phyloP scores from a whole-genome alignment of 2,797 vertebrate species.

The Tapera naevia region DNA sequence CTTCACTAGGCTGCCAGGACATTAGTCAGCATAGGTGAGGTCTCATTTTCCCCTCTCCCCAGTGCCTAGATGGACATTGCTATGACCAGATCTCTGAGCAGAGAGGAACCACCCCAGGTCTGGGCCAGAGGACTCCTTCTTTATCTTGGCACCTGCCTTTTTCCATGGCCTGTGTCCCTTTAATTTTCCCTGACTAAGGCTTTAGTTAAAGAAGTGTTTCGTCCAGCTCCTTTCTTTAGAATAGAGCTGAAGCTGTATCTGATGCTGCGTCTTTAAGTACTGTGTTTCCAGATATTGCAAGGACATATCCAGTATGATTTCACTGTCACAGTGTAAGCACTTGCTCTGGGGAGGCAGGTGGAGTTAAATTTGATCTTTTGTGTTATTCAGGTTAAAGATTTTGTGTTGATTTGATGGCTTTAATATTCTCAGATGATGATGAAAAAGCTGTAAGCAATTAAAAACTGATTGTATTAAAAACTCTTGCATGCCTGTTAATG shows the following conservation, averaged over 20 bases:
- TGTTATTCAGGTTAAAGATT: not conserved
- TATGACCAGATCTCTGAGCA: not conserved
- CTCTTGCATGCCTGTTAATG: not conserved
- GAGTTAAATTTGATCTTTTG: not conserved
- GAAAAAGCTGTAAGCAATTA: slow-evolving; percentile 18
- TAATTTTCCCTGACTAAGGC: not conserved
- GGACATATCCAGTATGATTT: not conserved
- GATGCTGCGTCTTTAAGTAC: not conserved
- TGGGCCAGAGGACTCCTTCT: not conserved
- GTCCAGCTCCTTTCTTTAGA: not conserved
- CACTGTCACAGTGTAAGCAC: not conserved
- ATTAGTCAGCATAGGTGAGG: fast-evolving
- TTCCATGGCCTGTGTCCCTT: not conserved
- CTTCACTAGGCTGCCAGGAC: not conserved
- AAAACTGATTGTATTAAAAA: not conserved
- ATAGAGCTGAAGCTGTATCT: not conserved
- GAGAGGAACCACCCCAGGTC: not conserved
- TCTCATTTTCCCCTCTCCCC: not conserved
- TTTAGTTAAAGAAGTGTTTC: not conserved
- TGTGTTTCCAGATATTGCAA: not conserved
- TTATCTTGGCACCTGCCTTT: not conserved
- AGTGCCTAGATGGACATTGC: not conserved
- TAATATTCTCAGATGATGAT: not conserved
- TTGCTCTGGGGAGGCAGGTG: not conserved
- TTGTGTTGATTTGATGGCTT: slow-evolving; percentile 13